Percentiles rank a stretch among this genome's conserved stretches.
These are phyloP conservation scores for Gymnarchus niloticus DNA, from an alignment of 2,113 vertebrate genomes.

Conservation along the genomic window DNA sequence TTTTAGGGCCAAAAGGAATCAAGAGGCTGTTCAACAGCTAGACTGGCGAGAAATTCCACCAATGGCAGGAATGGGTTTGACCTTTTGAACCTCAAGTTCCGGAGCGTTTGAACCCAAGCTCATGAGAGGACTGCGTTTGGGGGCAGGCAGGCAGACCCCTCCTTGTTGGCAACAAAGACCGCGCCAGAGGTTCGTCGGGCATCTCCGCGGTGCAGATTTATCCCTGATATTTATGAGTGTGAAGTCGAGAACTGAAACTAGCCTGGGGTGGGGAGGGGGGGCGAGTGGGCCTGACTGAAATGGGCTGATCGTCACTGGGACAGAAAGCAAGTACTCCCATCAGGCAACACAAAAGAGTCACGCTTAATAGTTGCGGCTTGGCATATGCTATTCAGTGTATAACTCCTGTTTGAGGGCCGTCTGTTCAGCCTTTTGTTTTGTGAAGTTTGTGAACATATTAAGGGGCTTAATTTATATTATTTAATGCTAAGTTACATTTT, in stretches of 20 bases:
- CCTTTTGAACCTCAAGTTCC: neutral
- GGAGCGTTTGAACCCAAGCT: neutral
- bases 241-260: constrained; percentile 25
- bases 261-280: constrained; percentile 46
- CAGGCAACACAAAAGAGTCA: constrained; percentile 62
- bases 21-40: neutral
- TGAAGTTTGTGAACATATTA: constrained; percentile 62
- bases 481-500: constrained; percentile 53
- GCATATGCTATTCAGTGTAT: constrained; percentile 55
- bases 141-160: neutral
- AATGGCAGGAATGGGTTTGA: neutral
- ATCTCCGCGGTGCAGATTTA: constrained; percentile 64
- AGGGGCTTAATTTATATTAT: constrained; percentile 53
- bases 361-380: constrained; percentile 59
- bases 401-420: constrained; percentile 64
- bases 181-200: neutral
- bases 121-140: neutral
- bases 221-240: constrained; percentile 63
- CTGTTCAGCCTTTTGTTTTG: constrained; percentile 47
- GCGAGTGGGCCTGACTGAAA: constrained; percentile 55
- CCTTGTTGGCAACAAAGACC: neutral
- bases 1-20: constrained; percentile 16
- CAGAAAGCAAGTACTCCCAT: constrained; percentile 67
- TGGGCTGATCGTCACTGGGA: constrained; percentile 59
- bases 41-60: neutral